These are phyloP conservation scores for Varanus salvator DNA, from an alignment of 2,113 vertebrate genomes.

Conservation along the genomic window DNA sequence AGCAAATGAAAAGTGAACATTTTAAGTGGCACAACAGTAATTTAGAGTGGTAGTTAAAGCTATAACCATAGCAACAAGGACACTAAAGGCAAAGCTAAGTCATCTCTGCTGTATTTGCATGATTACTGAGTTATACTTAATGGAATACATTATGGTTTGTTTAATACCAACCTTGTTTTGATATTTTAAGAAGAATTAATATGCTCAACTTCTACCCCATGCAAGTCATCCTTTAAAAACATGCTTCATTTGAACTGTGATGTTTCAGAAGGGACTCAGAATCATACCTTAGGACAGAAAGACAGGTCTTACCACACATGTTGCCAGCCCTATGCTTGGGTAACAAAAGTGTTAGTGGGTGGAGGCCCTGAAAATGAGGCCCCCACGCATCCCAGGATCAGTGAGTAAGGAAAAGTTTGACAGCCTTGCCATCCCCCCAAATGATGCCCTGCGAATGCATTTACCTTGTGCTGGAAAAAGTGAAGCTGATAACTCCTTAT, in stretches of 20 bases:
- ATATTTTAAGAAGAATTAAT: conserved; percentile 8
- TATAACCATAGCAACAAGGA: conserved; percentile 48
- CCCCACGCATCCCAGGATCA: background rate
- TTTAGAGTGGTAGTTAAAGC: conserved; percentile 36
- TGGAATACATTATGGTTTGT: conserved; percentile 34
- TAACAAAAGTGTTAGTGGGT: background rate
- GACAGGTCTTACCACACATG: background rate
- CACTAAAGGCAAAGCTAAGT: conserved; percentile 14
- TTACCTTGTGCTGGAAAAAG: background rate
- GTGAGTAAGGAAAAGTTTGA: background rate
- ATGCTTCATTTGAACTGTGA: conserved; percentile 7
- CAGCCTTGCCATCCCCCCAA: no score
- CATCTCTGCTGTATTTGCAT: conserved; percentile 27
- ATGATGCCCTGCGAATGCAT: background rate
- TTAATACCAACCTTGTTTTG: conserved; percentile 20
- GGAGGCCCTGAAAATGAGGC: background rate
- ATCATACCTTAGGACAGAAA: background rate
- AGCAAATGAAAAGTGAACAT: conserved; percentile 39
- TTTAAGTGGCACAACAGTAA: conserved; percentile 24
- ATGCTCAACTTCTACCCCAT: background rate
- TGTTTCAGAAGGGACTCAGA: background rate
- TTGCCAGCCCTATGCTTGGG: background rate
- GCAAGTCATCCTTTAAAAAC: background rate
- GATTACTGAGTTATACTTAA: conserved; percentile 38
- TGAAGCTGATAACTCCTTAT: background rate